These are phyloP conservation scores for Lamellibrachia satsuma DNA, from an alignment of 2,888 invertebrate species.

Conservation along the genomic window DNA sequence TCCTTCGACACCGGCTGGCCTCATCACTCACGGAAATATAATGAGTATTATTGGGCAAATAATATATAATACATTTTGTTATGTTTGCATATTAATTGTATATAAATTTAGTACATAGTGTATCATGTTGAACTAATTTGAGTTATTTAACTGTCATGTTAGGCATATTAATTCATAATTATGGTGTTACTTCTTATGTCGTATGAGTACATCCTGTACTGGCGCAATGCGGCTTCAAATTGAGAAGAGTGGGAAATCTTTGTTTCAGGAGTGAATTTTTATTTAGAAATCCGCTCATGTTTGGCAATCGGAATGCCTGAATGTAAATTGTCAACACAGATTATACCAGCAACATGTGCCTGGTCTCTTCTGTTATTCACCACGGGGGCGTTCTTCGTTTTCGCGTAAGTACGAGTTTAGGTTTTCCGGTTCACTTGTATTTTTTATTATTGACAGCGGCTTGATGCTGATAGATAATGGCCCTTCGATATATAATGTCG, in stretches of 20 bases:
- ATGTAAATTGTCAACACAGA: constrained; percentile 42
- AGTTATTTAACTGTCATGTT: not conserved
- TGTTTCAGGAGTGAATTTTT: constrained; percentile 6
- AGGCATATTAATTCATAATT: not conserved
- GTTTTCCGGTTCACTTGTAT: constrained; percentile 19
- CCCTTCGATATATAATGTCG: no score
- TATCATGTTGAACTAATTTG: not conserved
- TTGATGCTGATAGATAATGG: not conserved
- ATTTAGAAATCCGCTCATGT: not conserved
- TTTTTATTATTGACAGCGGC: not conserved
- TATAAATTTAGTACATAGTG: not conserved
- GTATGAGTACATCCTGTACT: not conserved
- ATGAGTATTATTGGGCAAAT: not conserved
- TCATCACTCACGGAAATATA: not conserved
- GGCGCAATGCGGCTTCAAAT: constrained; percentile 13
- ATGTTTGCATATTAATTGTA: not conserved
- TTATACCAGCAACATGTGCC: constrained; percentile 90
- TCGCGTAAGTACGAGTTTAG: constrained; percentile 84
- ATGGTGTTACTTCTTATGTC: not conserved
- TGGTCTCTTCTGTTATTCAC: constrained; percentile 94
- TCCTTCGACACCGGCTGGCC: constrained; percentile 6
- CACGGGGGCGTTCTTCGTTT: constrained; percentile 94
- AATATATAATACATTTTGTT: not conserved
- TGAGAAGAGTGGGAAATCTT: constrained; percentile 17
- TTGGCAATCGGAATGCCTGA: constrained; percentile 36